These are phyloP conservation scores for Apis laboriosa DNA, from an alignment of 1,140 invertebrate species.

Conservation along the genomic window DNA sequence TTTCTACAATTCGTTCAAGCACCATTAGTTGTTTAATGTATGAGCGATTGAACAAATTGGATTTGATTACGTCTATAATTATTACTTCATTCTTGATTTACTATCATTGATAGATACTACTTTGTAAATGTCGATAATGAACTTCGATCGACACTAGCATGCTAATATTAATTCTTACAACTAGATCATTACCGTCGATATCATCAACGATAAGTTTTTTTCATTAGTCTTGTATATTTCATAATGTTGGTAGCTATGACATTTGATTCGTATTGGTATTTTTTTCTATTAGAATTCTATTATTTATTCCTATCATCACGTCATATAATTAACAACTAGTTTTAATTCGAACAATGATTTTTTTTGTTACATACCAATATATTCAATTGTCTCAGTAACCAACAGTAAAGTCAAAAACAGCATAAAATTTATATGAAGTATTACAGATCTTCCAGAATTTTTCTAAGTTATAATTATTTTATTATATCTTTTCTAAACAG, in stretches of 20 bases:
- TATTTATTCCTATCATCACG: constrained; percentile 64
- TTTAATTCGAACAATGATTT: constrained; percentile 66
- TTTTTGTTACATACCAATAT: constrained; percentile 61
- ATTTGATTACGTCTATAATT: constrained; percentile 62
- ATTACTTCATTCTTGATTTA: constrained; percentile 47
- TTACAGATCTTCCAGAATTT: constrained; percentile 73
- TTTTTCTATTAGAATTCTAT: constrained; percentile 54
- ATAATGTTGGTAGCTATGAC: constrained; percentile 57
- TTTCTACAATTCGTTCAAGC: constrained; percentile 60
- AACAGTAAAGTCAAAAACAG: constrained; percentile 56
- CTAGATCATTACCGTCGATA: constrained; percentile 63
- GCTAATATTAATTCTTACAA: constrained; percentile 65
- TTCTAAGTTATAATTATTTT: constrained; percentile 66
- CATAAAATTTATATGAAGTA: constrained; percentile 67
- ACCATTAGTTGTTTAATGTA: constrained; percentile 61
- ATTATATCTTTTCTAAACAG: constrained; percentile 65
- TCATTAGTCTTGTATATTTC: constrained; percentile 50
- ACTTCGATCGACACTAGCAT: constrained; percentile 58
- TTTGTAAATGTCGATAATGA: constrained; percentile 57
- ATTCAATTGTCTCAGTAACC: constrained; percentile 62
- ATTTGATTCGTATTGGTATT: constrained; percentile 57
- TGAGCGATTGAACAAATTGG: constrained; percentile 58
- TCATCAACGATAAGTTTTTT: constrained; percentile 62
- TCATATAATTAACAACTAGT: constrained; percentile 64
- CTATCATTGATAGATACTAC: constrained; percentile 60